A percentile compares a stretch with the other conserved stretches of the same genome.
Evolutionary conservation across 2,888 invertebrate species (phyloP).

Genomic region (Ophraella communa): DNA sequence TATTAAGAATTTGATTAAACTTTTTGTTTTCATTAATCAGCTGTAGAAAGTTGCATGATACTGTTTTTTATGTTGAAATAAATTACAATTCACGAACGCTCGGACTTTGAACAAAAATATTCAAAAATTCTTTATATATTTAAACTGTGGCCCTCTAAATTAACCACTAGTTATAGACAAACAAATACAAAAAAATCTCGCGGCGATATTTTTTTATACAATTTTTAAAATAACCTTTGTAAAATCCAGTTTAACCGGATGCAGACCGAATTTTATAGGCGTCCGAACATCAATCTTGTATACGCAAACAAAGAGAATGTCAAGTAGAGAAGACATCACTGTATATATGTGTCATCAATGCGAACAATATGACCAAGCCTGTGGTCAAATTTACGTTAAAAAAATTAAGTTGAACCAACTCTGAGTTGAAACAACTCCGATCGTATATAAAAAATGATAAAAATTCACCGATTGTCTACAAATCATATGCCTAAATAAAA

Average conservation of each 20-base stretch:
- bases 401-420: background rate
- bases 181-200: background rate
- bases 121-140: background rate
- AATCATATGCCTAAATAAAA: too few species aligned
- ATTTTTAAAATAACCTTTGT: background rate
- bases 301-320: slow-evolving; percentile 1
- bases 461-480: too few species aligned
- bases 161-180: background rate
- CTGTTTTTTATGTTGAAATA: too few species aligned
- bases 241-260: slow-evolving; percentile 3
- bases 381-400: background rate
- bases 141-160: background rate
- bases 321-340: background rate
- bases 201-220: background rate
- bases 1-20: too few species aligned
- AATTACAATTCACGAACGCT: too few species aligned
- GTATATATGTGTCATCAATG: slow-evolving; percentile 1
- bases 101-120: too few species aligned
- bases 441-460: too few species aligned
- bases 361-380: slow-evolving; percentile 2
- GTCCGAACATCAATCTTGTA: slow-evolving; percentile 5
- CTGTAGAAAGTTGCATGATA: too few species aligned
- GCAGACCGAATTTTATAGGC: slow-evolving; percentile 6
- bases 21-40: too few species aligned
- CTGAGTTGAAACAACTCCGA: too few species aligned